phyloP scores from a whole-genome alignment of 1,140 invertebrate genomes.

The Pristionchus pacificus region DNA sequence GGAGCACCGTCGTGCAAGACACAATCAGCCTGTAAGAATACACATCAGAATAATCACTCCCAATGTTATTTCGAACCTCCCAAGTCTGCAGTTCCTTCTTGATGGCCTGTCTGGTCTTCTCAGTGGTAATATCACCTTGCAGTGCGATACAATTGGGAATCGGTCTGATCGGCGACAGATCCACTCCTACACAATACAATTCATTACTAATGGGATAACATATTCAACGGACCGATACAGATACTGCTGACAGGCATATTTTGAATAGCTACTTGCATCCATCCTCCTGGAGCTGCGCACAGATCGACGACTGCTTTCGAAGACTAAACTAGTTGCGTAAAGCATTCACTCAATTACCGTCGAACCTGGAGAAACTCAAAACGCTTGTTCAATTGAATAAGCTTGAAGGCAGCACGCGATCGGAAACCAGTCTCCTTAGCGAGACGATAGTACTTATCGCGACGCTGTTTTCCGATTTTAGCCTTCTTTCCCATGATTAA shows the following conservation, averaged over 20 bases:
- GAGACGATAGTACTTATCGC: conserved; percentile 96
- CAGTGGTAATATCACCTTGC: conserved; percentile 91
- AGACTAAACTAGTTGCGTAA: conserved; percentile 59
- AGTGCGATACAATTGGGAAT: conserved; percentile 83
- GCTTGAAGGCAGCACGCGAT: conserved; percentile 94
- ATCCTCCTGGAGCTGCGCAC: conserved; percentile 97
- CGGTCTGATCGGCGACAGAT: conserved; percentile 89
- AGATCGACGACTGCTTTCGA: conserved; percentile 92
- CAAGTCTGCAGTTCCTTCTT: conserved; percentile 80
- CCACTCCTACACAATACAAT: conserved; percentile 69
- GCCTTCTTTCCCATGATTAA: conserved; percentile 85
- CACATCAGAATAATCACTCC: background rate
- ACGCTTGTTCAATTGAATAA: conserved; percentile 93
- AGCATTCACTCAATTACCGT: background rate
- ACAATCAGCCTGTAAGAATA: conserved; percentile 74
- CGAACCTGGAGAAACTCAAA: conserved; percentile 83
- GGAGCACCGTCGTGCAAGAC: conserved; percentile 96
- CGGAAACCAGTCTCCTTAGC: conserved; percentile 98
- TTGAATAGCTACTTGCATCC: conserved; percentile 98
- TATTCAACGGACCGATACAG: conserved; percentile 68
- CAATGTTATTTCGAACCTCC: conserved; percentile 61
- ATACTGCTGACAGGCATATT: conserved; percentile 95
- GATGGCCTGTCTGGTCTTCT: conserved; percentile 68
- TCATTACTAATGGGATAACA: conserved; percentile 1
- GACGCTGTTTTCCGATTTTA: conserved; percentile 93